Conservation (phyloP, 1,140 invertebrate species). For the Mycetomoellerius zeteki region DNA sequence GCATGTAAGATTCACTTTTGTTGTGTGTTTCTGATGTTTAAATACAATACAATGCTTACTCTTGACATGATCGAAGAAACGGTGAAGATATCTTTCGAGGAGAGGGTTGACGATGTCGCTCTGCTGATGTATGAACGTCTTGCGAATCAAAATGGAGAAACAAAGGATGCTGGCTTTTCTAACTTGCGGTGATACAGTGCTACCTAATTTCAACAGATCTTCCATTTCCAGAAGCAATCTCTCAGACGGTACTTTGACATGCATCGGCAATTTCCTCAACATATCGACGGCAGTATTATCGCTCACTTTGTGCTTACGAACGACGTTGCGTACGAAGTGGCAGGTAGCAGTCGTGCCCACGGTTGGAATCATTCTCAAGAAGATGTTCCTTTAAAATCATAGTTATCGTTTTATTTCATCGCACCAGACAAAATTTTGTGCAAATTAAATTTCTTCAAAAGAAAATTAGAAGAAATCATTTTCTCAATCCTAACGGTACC, state of each 20-base stretch:
- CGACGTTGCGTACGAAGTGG: conserved; percentile 81
- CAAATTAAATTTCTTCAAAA: background rate
- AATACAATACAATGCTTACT: conserved; percentile 68
- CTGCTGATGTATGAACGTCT: conserved; percentile 73
- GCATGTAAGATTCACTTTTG: background rate
- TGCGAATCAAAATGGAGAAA: conserved; percentile 83
- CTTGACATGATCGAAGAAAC: conserved; percentile 75
- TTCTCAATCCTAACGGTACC: background rate
- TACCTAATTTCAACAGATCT: conserved; percentile 75
- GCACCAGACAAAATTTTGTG: background rate
- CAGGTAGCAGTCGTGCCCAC: conserved; percentile 83
- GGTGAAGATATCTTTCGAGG: conserved; percentile 69
- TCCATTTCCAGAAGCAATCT: conserved; percentile 82
- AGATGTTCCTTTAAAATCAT: conserved; percentile 79
- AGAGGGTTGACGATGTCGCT: background rate
- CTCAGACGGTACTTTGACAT: conserved; percentile 80
- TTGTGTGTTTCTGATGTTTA: background rate
- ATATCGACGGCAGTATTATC: conserved; percentile 76
- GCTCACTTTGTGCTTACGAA: conserved; percentile 77
- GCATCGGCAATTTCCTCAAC: conserved; percentile 81
- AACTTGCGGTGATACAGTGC: conserved; percentile 68
- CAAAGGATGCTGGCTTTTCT: conserved; percentile 81
- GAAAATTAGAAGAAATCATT: conserved; percentile 16
- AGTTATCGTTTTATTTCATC: background rate
- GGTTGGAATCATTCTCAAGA: conserved; percentile 82